phyloP scores from a whole-genome alignment of 1,140 invertebrate genomes.

The Doryteuthis pealeii region DNA sequence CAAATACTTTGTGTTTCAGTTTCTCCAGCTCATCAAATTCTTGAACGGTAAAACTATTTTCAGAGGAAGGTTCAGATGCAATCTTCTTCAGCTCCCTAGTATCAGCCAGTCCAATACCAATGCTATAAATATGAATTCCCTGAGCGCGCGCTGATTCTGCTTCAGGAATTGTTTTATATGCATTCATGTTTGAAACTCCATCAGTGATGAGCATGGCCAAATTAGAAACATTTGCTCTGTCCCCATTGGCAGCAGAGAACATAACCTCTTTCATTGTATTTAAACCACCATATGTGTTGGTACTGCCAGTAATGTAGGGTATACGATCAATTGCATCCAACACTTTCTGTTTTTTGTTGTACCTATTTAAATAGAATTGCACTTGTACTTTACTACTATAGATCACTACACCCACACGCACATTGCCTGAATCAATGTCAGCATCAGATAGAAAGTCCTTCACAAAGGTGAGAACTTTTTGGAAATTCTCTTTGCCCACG shows the following conservation, averaged over 20 bases:
- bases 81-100: conserved; percentile 33
- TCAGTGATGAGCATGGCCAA: conserved; percentile 51
- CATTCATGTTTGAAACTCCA: conserved; percentile 36
- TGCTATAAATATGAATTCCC: conserved; percentile 31
- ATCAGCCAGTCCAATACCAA: conserved; percentile 37
- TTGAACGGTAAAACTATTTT: conserved; percentile 36
- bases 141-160: conserved; percentile 21
- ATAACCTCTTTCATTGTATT: conserved; percentile 32
- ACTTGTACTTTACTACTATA: conserved; percentile 36
- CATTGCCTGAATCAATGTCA: no score
- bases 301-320: conserved; percentile 44
- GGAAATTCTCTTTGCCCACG: conserved; percentile 43
- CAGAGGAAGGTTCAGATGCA: conserved; percentile 27
- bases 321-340: conserved; percentile 44
- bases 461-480: conserved; percentile 38
- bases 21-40: conserved; percentile 37
- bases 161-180: conserved; percentile 26
- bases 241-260: conserved; percentile 29
- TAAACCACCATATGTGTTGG: conserved; percentile 50
- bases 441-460: conserved; percentile 2
- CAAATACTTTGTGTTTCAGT: conserved; percentile 36
- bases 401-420: no score
- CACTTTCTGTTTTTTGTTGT: conserved; percentile 26
- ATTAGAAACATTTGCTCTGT: conserved; percentile 42
- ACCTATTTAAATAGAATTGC: conserved; percentile 44